Evolutionary conservation across 2,888 invertebrate genomes (phyloP).

Genomic region (Hemistola chrysoprasaria): DNA sequence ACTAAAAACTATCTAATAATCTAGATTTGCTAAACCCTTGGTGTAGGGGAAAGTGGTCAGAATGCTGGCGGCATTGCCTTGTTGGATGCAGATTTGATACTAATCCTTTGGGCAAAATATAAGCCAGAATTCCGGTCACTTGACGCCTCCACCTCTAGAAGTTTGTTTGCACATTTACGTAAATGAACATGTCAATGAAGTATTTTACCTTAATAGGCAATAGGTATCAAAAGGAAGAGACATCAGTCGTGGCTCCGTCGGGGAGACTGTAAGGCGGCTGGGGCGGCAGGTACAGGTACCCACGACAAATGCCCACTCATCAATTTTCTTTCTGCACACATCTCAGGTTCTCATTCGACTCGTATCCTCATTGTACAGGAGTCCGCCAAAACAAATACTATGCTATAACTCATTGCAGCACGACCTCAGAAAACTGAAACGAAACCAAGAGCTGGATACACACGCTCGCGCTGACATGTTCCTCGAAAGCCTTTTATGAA

Average conservation of each 20-base stretch:
- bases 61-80: no score
- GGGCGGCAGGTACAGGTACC: slow-evolving; percentile 6
- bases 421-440: slow-evolving; percentile 39
- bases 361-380: slow-evolving; percentile 47
- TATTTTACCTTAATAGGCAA: neutral
- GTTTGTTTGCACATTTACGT: no score
- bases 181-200: no score
- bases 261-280: neutral
- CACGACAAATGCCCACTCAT: slow-evolving; percentile 46
- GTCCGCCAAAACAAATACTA: slow-evolving; percentile 54
- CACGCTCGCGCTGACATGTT: slow-evolving; percentile 7
- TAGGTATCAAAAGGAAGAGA: neutral
- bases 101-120: no score
- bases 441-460: slow-evolving; percentile 23
- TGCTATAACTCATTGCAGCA: slow-evolving; percentile 53
- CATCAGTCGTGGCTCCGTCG: neutral
- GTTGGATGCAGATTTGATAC: no score
- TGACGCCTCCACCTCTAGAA: no score
- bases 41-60: no score
- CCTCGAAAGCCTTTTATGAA: slow-evolving; percentile 4
- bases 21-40: no score
- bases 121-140: no score
- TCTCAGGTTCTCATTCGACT: slow-evolving; percentile 44
- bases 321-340: slow-evolving; percentile 46
- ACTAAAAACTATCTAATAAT: no score